phyloP scores from a whole-genome alignment of 37 sponge, comb jelly and placozoan genomes.

The Beroe forskalii region DNA sequence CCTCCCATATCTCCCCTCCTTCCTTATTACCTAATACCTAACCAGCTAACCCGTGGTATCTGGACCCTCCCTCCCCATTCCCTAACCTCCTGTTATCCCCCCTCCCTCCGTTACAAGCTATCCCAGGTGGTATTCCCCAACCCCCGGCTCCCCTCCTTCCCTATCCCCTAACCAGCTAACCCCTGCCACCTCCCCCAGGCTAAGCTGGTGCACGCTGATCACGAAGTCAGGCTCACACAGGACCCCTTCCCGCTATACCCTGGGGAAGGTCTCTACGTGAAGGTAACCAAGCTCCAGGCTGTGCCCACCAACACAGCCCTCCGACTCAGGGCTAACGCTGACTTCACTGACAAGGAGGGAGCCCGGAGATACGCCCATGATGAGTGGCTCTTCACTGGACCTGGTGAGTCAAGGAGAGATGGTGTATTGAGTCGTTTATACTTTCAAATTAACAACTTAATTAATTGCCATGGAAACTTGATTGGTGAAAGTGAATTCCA shows the following conservation, averaged over 20 bases:
- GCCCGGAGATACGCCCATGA: conserved; percentile 89
- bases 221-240: conserved; percentile 92
- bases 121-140: not conserved
- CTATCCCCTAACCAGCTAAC: not conserved
- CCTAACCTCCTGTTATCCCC: no score
- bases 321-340: conserved; percentile 85
- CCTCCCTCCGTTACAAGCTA: no score
- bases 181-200: conserved; percentile 25
- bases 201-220: conserved; percentile 95
- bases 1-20: no score
- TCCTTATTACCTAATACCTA: no score
- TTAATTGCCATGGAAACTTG: no score
- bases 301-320: conserved; percentile 97
- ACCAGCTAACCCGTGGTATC: no score
- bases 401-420: conserved; percentile 72
- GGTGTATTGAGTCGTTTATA: no score
- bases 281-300: conserved; percentile 84
- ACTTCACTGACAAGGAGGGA: conserved; percentile 85
- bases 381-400: conserved; percentile 99
- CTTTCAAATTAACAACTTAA: no score
- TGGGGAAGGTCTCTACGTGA: conserved; percentile 85
- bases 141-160: not conserved
- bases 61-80: no score
- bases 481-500: no score
- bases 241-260: conserved; percentile 99